These are phyloP conservation scores for Lathronympha strigana DNA, from an alignment of 2,888 invertebrate species.

Conservation along the genomic window DNA sequence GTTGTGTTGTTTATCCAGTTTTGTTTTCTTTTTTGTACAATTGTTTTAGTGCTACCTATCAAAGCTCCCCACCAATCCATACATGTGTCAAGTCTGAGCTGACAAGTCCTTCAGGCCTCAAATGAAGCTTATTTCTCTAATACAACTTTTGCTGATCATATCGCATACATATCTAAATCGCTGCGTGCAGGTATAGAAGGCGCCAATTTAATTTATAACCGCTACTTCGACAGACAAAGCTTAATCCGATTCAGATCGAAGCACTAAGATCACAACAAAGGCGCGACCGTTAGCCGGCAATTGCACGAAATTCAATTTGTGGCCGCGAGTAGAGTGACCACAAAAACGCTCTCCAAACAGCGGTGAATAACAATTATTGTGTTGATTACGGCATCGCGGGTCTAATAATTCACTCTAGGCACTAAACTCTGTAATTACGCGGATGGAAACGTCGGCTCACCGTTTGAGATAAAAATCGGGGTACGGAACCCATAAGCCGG, in stretches of 20 bases:
- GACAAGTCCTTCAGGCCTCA: neutral
- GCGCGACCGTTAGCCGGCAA: constrained; percentile 45
- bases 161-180: neutral
- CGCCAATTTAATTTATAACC: constrained; percentile 15
- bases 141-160: neutral
- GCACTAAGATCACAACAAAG: constrained; percentile 51
- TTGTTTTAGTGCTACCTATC: no score
- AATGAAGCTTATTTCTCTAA: neutral
- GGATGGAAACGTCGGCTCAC: constrained; percentile 79
- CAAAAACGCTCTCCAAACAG: constrained; percentile 67
- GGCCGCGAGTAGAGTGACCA: constrained; percentile 55
- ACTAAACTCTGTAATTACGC: constrained; percentile 82
- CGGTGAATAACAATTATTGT: constrained; percentile 77
- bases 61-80: no score
- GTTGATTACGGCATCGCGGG: constrained; percentile 73
- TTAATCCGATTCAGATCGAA: constrained; percentile 19
- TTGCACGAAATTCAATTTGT: constrained; percentile 76
- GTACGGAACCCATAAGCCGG: constrained; percentile 48
- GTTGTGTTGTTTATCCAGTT: no score
- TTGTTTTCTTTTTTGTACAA: no score
- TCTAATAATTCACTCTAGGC: constrained; percentile 81
- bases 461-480: constrained; percentile 81
- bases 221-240: constrained; percentile 27
- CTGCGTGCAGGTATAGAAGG: constrained; percentile 3
- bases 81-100: no score